Percentiles rank a stretch among this genome's conserved stretches.
phyloP scores from a whole-genome alignment of 2,113 vertebrate species.

The Cebus imitator region DNA sequence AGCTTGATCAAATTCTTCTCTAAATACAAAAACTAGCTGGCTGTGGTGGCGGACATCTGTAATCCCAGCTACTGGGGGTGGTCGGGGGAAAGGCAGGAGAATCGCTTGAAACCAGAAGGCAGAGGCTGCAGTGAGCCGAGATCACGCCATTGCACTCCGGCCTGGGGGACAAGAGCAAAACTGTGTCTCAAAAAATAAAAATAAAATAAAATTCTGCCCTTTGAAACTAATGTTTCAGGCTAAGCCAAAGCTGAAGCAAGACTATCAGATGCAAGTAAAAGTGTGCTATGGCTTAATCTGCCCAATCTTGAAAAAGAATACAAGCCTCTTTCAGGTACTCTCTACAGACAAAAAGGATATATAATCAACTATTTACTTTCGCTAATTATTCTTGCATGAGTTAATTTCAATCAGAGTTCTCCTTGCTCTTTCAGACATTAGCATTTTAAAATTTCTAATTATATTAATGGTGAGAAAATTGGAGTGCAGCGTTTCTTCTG shows the following conservation, averaged over 20 bases:
- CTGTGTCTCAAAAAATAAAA: too few species aligned
- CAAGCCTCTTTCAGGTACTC: background rate
- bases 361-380: background rate
- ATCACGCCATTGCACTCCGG: too few species aligned
- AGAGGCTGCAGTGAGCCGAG: too few species aligned
- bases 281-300: background rate
- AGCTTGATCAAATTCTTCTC: background rate
- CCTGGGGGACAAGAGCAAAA: too few species aligned
- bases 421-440: background rate
- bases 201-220: slow-evolving; percentile 22
- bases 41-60: too few species aligned
- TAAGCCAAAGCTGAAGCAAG: slow-evolving; percentile 8
- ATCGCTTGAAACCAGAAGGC: too few species aligned
- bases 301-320: background rate
- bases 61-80: too few species aligned
- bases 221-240: background rate
- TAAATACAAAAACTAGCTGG: too few species aligned
- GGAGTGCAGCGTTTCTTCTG: background rate
- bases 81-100: too few species aligned
- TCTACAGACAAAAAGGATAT: slow-evolving; percentile 35
- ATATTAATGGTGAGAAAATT: slow-evolving; percentile 18
- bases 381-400: background rate
- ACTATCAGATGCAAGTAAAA: background rate
- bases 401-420: slow-evolving; percentile 17
- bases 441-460: background rate